A percentile compares a stretch with the other conserved stretches of the same genome.
Conservation (phyloP, 2,888 invertebrate species). For the Incurvaria masculella region DNA sequence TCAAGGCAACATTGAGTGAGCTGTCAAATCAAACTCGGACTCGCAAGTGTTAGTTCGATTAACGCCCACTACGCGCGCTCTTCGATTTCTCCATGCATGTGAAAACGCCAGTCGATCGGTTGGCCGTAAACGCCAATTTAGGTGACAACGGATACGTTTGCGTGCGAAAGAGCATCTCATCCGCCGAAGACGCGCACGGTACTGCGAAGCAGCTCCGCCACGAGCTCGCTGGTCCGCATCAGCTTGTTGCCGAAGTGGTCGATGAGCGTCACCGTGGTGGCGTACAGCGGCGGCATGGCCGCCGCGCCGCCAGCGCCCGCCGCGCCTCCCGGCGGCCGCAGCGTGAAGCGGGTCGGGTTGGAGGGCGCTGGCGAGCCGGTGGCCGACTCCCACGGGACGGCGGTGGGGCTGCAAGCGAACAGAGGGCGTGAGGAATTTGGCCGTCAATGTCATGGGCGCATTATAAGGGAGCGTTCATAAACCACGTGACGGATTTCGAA, state of each 20-base stretch:
- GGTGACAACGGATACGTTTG: no score
- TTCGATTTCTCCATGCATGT: no score
- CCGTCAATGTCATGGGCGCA: no score
- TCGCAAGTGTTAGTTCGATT: no score
- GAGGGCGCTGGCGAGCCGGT: constrained; percentile 29
- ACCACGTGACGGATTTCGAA: no score
- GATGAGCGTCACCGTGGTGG: constrained; percentile 44
- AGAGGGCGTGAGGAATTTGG: no score
- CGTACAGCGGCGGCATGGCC: constrained; percentile 28
- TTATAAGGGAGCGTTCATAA: no score
- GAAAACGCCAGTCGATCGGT: no score
- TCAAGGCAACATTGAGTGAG: no score
- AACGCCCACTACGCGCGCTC: no score
- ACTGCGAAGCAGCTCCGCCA: constrained; percentile 42
- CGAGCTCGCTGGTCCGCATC: constrained; percentile 45
- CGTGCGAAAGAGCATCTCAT: background rate
- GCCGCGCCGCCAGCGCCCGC: constrained; percentile 18
- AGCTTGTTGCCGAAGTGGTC: constrained; percentile 51
- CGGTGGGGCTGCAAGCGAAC: constrained; percentile 40
- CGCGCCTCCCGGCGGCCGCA: constrained; percentile 24
- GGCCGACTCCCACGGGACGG: constrained; percentile 25
- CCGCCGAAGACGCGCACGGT: constrained; percentile 48
- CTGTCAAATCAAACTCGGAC: no score
- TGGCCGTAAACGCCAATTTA: no score
- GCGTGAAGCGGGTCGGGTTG: constrained; percentile 32